phyloP scores from a whole-genome alignment of 2,888 invertebrate species.

The Stenurella melanura region DNA sequence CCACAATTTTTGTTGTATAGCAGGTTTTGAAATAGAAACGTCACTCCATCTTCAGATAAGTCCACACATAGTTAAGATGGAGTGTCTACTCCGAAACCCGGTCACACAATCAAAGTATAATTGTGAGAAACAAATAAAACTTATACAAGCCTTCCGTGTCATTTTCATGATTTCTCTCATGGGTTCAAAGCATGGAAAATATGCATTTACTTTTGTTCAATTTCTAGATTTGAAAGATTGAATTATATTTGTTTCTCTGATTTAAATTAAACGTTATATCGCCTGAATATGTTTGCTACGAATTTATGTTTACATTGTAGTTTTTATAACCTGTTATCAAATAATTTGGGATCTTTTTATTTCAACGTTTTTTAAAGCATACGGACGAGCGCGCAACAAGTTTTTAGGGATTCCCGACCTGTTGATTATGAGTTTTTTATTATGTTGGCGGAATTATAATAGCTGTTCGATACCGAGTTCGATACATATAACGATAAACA shows the following conservation, averaged over 20 bases:
- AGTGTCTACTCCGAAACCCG: no score
- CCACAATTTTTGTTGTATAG: no score
- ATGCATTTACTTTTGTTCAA: not conserved
- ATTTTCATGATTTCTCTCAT: no score
- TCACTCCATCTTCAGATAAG: no score
- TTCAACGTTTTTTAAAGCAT: conserved; percentile 19
- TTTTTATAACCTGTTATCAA: conserved; percentile 30
- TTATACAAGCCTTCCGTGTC: no score
- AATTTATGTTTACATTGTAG: conserved; percentile 21
- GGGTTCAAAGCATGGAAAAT: no score
- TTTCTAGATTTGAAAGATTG: not conserved
- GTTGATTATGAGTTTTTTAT: conserved; percentile 27
- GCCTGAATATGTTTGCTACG: not conserved
- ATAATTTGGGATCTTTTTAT: conserved; percentile 16
- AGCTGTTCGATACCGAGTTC: conserved; percentile 16
- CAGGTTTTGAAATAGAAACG: no score
- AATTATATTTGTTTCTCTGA: not conserved
- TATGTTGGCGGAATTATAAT: conserved; percentile 17
- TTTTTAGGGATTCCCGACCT: conserved; percentile 40
- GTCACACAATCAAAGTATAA: no score
- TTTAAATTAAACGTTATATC: not conserved
- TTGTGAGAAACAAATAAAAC: no score
- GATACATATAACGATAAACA: no score
- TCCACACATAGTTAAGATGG: no score
- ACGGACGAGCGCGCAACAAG: conserved; percentile 15